Conservation (phyloP, 53 echinoderm and acorn worm genomes). For the Temnopleurus reevesii region DNA sequence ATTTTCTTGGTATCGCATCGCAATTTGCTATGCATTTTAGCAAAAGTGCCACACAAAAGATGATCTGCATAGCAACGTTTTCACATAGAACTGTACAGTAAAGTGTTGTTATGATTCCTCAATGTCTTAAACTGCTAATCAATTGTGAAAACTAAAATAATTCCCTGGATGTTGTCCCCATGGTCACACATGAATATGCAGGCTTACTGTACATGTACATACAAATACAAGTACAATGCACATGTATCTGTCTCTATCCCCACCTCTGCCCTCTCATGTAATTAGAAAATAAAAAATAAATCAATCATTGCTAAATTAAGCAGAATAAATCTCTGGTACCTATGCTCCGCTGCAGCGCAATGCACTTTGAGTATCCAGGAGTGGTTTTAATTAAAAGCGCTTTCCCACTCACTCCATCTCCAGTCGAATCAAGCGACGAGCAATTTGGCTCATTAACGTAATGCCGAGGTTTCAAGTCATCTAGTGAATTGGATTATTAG, state of each 20-base stretch:
- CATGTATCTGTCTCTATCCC: neutral
- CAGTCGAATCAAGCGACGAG: neutral
- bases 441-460: constrained; percentile 46
- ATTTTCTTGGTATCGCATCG: too few species aligned
- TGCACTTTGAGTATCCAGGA: neutral
- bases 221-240: neutral
- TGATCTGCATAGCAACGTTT: too few species aligned
- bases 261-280: neutral
- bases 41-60: too few species aligned
- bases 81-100: too few species aligned
- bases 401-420: neutral
- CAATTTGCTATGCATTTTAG: too few species aligned
- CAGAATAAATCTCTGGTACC: neutral
- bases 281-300: neutral
- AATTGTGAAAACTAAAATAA: too few species aligned
- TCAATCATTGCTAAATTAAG: constrained; percentile 21
- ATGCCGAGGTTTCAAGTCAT: constrained; percentile 32
- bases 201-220: neutral
- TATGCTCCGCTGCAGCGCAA: neutral
- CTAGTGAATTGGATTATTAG: constrained; percentile 35
- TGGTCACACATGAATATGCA: neutral
- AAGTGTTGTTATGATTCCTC: too few species aligned
- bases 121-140: too few species aligned
- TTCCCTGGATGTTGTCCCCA: too few species aligned
- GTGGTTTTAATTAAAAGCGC: constrained; percentile 30